These are phyloP conservation scores for Enteromius argenteus DNA, from an alignment of 2,797 vertebrate species.

Conservation along the genomic window DNA sequence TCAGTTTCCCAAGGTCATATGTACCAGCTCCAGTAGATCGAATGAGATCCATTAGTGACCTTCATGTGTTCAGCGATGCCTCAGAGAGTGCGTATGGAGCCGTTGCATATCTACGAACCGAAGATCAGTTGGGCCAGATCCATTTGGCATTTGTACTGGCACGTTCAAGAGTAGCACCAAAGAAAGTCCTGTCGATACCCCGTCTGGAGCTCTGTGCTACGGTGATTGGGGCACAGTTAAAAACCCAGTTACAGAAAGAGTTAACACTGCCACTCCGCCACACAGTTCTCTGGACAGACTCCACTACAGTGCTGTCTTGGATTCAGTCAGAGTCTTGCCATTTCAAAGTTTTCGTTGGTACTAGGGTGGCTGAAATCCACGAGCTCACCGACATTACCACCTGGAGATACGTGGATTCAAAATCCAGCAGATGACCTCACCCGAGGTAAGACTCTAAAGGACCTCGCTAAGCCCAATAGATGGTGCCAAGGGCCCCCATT, in stretches of 20 bases:
- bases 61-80: too few species aligned
- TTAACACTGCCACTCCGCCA: neutral
- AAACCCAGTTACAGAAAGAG: neutral
- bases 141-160: neutral
- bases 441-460: neutral
- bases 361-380: neutral
- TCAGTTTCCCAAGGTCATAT: neutral
- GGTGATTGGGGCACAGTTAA: neutral
- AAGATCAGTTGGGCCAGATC: too few species aligned
- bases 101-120: too few species aligned
- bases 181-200: constrained; percentile 1
- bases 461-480: neutral
- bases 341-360: neutral
- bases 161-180: constrained; percentile 14
- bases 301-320: neutral
- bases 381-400: neutral
- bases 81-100: too few species aligned
- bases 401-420: neutral
- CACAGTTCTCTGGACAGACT: constrained; percentile 7
- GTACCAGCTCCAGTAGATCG: too few species aligned
- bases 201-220: neutral
- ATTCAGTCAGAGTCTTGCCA: neutral
- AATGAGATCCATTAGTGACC: too few species aligned
- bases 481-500: neutral
- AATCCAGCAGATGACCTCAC: neutral